Base-by-base conservation (phyloP, 2,113 vertebrate species). In the Pionites leucogaster region DNA sequence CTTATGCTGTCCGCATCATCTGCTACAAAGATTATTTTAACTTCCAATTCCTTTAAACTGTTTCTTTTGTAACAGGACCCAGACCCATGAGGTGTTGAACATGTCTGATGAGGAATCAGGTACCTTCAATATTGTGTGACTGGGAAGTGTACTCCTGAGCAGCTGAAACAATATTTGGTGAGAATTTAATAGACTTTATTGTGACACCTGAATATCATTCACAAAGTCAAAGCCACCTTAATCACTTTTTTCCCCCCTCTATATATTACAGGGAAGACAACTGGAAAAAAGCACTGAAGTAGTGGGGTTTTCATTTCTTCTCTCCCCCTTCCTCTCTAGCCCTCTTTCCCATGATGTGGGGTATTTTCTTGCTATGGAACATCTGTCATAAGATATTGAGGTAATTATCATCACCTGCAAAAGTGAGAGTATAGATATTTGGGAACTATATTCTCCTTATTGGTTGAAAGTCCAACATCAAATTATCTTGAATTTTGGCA, bases 1-100 rank as follows among this genome's bases (percentile, higher is more conserved):
- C 65, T 95, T 96, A 42, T 91, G 31, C 86, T 94, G 88, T 84
- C 83, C 49, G 49, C 80, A 72, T 93, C 80, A 82, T 93, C 86
- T 96, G 88, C 62, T 91, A 35, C 62, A 93, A 89, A 89, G 95
- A 94, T 93, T 88, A 95, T 96, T 93, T 96, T 96, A 62, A 79
- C 62, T 95, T 94, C 47, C 72, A 92, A 72, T 82, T 96, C 95
- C 93, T 96, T 96, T 75, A 72, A 88, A 62, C 41, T 95, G 81
- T 95, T 97, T 96, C 77, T 96, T n/a, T 96, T 96, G 92, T 95
- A 96, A 94, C 69, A 93, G 81, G 65, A 94, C 69, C 80, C 80
- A 69, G 74, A 75, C 77, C 47, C 80, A 70, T 47, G 86, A 95
- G 95, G 72, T 92, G 80, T 49, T 79, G 86, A 93, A 69, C 65